Base-by-base conservation (phyloP, 2,797 vertebrate species). In the Molossus alvarezi region DNA sequence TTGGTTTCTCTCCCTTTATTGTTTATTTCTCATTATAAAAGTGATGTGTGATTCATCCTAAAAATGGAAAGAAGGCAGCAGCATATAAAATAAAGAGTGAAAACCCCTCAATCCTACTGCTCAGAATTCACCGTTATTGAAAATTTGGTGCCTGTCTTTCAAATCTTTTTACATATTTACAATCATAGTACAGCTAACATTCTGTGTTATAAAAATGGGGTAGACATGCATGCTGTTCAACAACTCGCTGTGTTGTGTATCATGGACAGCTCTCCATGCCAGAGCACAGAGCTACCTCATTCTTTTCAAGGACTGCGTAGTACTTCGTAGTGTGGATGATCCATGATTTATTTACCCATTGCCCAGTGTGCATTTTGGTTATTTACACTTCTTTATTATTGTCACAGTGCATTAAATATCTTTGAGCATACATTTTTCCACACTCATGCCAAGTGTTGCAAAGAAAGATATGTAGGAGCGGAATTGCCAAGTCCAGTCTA, bases 21-120 rank as follows among this genome's bases (percentile, higher is more conserved):
- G 21, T 71, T 37, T 82, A 58, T 91, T 72, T 75, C 20, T 85
- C 80, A 95, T 58, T 29, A 81, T n/a, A 62, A 37, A 89, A 81
- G n/a, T 25, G 88, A 27, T 55, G 0, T 58, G 23, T 58, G 41
- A 27, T 84, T 85, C 64, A 45, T 89, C 37, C 69, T 72, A 53
- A 60, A 81, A 62, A 55, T 11, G 29, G 51, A 64, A 91, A 65
- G n/a, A 77, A 77, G 73, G 12, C 75, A 73, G 33, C 77, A 86
- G 5, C 41, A 62, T 62, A 71, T 67, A 76, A 77, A 87, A 58
- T 60, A 75, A 84, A 76, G 72, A 51, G 13, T 65, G 58, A 79
- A 85, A 91, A 1, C 6, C 14, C 23, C 11, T 85, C n/a, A 71
- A 37, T 57, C 21, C 53, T 65, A 9, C 18, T 75, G 45, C 60